Evolutionary conservation across 2,888 invertebrate genomes (phyloP).

Genomic region (Rapana venosa): DNA sequence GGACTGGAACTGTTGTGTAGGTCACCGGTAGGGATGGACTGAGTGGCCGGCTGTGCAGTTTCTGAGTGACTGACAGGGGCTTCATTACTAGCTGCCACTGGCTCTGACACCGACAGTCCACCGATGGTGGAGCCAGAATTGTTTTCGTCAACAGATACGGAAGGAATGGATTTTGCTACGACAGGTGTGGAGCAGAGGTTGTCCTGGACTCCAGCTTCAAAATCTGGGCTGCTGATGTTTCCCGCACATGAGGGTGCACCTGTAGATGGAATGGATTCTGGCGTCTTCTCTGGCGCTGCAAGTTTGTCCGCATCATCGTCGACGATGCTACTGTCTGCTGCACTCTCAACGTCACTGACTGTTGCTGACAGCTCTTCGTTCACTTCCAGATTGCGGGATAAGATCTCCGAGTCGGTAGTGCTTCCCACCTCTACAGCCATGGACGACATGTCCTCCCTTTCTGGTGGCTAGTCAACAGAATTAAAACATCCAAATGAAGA

Average conservation of each 20-base stretch:
- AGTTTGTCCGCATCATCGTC: not conserved
- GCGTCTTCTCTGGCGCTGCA: no score
- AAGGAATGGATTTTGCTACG: not conserved
- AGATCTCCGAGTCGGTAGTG: conserved; percentile 46
- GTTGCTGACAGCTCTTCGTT: conserved; percentile 42
- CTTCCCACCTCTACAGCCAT: conserved; percentile 51
- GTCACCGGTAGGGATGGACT: not conserved
- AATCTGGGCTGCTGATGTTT: not conserved
- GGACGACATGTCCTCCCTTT: conserved; percentile 50
- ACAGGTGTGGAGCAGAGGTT: not conserved
- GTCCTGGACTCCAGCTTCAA: not conserved
- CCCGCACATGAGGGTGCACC: not conserved
- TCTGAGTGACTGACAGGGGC: not conserved
- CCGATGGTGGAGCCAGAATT: not conserved
- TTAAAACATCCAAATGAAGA: no score
- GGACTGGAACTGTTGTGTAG: not conserved
- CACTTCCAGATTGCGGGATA: conserved; percentile 45
- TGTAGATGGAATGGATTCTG: not conserved
- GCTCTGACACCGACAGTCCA: not conserved
- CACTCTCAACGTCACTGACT: conserved; percentile 36
- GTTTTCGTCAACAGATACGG: not conserved
- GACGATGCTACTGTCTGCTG: conserved; percentile 4
- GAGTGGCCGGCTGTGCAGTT: not conserved
- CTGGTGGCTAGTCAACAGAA: not conserved
- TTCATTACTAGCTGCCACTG: not conserved